Percentiles rank a stretch among this genome's conserved stretches.
phyloP scores from a whole-genome alignment of 64 coral and sea anemone species.

The Montipora sp. region DNA sequence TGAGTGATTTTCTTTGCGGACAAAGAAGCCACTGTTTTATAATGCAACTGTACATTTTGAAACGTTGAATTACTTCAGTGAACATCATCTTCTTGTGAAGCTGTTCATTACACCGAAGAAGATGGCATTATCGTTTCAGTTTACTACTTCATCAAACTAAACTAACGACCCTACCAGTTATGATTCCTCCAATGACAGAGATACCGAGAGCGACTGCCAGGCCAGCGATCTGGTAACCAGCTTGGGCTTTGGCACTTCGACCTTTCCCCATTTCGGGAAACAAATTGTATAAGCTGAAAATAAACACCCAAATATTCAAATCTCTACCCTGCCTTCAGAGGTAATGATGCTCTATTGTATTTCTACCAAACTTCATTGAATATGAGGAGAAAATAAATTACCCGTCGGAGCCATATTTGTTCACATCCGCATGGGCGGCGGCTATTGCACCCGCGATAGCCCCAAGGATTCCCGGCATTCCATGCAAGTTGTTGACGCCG shows the following conservation, averaged over 20 bases:
- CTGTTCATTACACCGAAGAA: no score
- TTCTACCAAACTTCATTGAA: background rate
- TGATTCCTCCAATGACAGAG: conserved; percentile 68
- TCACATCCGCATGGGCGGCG: conserved; percentile 56
- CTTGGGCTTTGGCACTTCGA: conserved; percentile 61
- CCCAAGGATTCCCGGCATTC: conserved; percentile 88
- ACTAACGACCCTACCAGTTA: conserved; percentile 63
- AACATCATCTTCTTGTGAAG: no score
- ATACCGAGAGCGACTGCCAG: conserved; percentile 81
- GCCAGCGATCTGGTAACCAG: conserved; percentile 84
- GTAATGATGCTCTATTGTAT: background rate
- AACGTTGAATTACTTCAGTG: no score
- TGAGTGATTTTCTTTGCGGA: no score
- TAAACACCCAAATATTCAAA: background rate
- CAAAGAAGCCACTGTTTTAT: no score
- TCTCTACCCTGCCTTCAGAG: background rate
- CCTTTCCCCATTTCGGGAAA: conserved; percentile 72
- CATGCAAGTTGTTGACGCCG: conserved; percentile 92
- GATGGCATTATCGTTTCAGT: no score
- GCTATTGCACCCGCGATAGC: conserved; percentile 81
- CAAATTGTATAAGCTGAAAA: conserved; percentile 60
- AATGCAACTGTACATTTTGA: no score
- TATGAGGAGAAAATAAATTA: background rate
- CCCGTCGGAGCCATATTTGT: conserved; percentile 85
- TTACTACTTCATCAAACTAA: background rate